Evolutionary conservation across 2,797 vertebrate genomes (phyloP).

Genomic region (Dermochelys coriacea): DNA sequence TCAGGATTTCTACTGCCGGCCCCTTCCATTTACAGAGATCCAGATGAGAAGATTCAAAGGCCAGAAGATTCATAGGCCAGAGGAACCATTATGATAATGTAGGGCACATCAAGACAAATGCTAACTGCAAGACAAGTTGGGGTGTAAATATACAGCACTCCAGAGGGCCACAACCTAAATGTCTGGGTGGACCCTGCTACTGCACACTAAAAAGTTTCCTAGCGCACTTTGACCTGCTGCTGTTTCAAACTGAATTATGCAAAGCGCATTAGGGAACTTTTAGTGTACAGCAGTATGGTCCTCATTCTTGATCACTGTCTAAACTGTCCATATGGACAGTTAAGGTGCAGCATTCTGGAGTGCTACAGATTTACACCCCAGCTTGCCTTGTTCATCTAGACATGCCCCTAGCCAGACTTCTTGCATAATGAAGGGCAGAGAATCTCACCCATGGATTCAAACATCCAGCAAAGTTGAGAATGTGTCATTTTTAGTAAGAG

Average conservation of each 20-base stretch:
- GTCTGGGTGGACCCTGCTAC: background rate
- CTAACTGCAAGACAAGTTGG: background rate
- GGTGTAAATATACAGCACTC: background rate
- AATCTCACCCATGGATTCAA: background rate
- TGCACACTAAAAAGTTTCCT: background rate
- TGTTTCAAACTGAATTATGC: background rate
- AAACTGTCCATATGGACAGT: background rate
- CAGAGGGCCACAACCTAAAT: background rate
- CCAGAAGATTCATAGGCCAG: background rate
- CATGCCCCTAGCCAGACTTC: background rate
- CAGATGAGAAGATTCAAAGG: background rate
- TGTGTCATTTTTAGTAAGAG: background rate
- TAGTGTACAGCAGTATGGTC: background rate
- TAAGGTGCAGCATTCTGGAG: background rate
- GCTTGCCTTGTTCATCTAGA: background rate
- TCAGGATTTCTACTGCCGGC: background rate
- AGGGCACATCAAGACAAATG: background rate
- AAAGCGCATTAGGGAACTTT: background rate
- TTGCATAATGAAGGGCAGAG: background rate
- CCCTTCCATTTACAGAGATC: background rate
- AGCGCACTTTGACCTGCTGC: background rate
- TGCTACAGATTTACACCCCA: background rate
- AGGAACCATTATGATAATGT: background rate
- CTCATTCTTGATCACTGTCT: too few species aligned
- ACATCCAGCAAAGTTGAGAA: background rate